Conservation (phyloP, 2,797 vertebrate genomes). For the Neoniphon sammara region DNA sequence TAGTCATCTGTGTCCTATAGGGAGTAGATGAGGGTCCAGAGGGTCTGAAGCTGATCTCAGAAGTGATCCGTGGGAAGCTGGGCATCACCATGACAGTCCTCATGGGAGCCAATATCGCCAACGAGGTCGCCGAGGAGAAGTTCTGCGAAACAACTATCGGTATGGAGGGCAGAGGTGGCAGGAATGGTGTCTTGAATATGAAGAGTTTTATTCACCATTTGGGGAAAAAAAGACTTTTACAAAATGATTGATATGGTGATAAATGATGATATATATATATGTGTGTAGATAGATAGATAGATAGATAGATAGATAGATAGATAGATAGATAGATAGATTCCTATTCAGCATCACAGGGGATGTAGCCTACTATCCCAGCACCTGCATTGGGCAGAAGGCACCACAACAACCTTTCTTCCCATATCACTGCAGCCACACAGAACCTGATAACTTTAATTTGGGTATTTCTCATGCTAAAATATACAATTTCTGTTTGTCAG, state of each 20-base stretch:
- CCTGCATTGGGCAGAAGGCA: too few species aligned
- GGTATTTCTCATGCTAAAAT: too few species aligned
- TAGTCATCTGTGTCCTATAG: slow-evolving; percentile 70
- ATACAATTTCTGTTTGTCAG: not conserved
- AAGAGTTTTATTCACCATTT: not conserved
- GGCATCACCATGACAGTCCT: slow-evolving; percentile 92
- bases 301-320: not conserved
- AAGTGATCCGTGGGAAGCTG: slow-evolving; percentile 89
- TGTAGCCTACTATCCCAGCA: too few species aligned
- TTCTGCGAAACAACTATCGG: slow-evolving; percentile 99
- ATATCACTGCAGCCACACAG: too few species aligned
- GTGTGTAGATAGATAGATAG: not conserved
- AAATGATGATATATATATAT: too few species aligned
- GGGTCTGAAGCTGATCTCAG: slow-evolving; percentile 94
- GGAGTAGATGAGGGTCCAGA: slow-evolving; percentile 93
- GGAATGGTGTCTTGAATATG: not conserved
- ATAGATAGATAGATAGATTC: too few species aligned
- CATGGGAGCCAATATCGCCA: slow-evolving; percentile 98
- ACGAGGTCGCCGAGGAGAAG: slow-evolving; percentile 94
- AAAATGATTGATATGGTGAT: too few species aligned
- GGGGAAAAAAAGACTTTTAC: not conserved
- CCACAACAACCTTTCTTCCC: too few species aligned
- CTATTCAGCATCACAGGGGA: too few species aligned
- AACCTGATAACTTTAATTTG: too few species aligned
- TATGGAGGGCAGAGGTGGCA: slow-evolving; percentile 59